Evolutionary conservation across 2,113 vertebrate species (phyloP), one percentile per base, ranked within the genome.

Genomic region (Phalacrocorax pelagicus): DNA sequence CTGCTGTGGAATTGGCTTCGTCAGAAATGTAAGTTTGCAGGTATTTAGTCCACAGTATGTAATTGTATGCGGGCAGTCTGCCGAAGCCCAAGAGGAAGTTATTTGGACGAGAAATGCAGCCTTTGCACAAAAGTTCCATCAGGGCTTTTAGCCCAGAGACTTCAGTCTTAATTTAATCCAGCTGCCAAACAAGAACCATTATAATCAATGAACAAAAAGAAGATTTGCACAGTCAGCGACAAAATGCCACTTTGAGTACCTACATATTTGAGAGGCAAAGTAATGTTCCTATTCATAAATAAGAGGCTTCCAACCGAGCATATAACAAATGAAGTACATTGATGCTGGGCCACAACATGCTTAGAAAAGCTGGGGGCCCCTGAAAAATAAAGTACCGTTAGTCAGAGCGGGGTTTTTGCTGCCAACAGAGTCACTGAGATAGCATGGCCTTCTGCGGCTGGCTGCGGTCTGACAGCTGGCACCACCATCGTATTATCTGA

Each of bases 91-190:
- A 47, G 46, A 32, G 49, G 69, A 87, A 90, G 81, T 87, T 67
- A 46, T 1, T 69, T 63, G 54, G 72, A 75, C 85, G 70, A 91
- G 66, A 95, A 97, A 92, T 86, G 94, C 91, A 95, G 91, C 78
- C 95, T 80, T 82, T 94, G 95, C 97, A 97, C 74, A 94, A 95
- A 97, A 97, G 89, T 97, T 95, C 70, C 63, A 40, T 80, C 87
- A 95, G 87, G 91, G 95, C 94, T 95, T 90, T 94, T 88, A 95
- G 97, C 86, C 95, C 95, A 95, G 83, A 94, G 83, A 92, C 91
- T 96, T 97, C 86, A 81, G 94, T 95, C 95, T 94, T 92, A 95
- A 96, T 97, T 97, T 97, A 97, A 96, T 90, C 94, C 95, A 95
- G 91, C 94, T 95, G 91, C 97, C 95, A 95, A 90, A 93, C 70